These are phyloP conservation scores for Tipula confusa DNA, from an alignment of 2,888 invertebrate species.

Conservation along the genomic window DNA sequence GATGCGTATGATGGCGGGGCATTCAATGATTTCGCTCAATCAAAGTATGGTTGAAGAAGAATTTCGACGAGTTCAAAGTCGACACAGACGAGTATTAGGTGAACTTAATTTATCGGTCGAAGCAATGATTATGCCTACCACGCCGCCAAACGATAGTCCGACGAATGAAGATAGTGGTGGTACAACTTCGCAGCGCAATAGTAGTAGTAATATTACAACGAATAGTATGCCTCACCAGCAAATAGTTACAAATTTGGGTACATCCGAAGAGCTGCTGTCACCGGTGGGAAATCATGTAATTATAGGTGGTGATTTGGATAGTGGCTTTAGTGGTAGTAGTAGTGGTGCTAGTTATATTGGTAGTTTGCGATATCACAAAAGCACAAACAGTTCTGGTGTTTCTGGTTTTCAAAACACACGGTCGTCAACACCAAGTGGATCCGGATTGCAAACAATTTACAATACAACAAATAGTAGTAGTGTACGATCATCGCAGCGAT, in stretches of 20 bases:
- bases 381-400: constrained; percentile 37
- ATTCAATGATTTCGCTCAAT: constrained; percentile 63
- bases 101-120: constrained; percentile 84
- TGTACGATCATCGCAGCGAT: constrained; percentile 47
- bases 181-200: constrained; percentile 30
- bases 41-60: constrained; percentile 77
- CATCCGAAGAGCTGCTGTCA: constrained; percentile 67
- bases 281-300: constrained; percentile 58
- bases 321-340: constrained; percentile 78
- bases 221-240: constrained; percentile 62
- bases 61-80: constrained; percentile 74
- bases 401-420: constrained; percentile 50
- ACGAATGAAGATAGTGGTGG: constrained; percentile 45
- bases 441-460: constrained; percentile 33
- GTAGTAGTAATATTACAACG: constrained; percentile 33
- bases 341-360: constrained; percentile 76
- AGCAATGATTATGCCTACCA: constrained; percentile 85
- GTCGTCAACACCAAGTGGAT: constrained; percentile 32
- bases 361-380: constrained; percentile 54
- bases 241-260: constrained; percentile 59
- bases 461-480: constrained; percentile 35
- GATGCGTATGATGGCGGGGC: constrained; percentile 43
- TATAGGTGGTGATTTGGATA: constrained; percentile 60
- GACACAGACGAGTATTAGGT: constrained; percentile 76
- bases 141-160: constrained; percentile 51